Evolutionary conservation across 2,113 vertebrate species (phyloP), one percentile per base, ranked within the genome.

Genomic region (Vireo altiloquus): DNA sequence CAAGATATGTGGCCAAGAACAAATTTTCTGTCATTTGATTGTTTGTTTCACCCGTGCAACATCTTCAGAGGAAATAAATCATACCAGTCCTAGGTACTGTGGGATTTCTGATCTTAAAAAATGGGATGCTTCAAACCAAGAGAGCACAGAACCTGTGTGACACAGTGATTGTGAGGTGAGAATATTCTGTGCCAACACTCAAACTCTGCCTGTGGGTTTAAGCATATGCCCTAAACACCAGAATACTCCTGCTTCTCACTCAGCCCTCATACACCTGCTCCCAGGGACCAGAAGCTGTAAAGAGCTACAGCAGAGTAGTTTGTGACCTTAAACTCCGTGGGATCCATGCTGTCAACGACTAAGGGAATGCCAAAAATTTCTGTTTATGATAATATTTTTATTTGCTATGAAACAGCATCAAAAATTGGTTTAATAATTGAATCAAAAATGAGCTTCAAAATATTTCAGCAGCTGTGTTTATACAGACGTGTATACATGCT

Each of bases 31-130:
- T 60, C 42, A 53, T 46, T 70, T 90, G 54, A 64, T 44, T 79
- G 56, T 70, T 77, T 87, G 24, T 78, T 94, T 93, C 68, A 81
- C 15, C 24, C 77, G 53, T 86, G 56, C 17, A 81, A 53, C 39
- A 91, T 72, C 81, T 95, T 66, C 53, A 74, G 47, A 87, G 50
- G n/a, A 71, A 94, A 91, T 53, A 85, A 87, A 93, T 89, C 59
- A 17, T 15, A 35, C 12, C 46, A 47, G 14, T 35, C 53, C 18
- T 2, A 44, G 30, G 46, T 47, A 30, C 57, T 47, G 31, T 3
- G 8, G 78, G 57, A 57, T 68, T 80, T 33, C 59, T 59, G 40
- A 47, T 50, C 59, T 31, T 13, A 47, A 47, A 37, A 78, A 33
- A 46, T 13, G 2, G 11, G 87, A 35, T 9, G 2, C 25, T 72